Conservation (phyloP, 2,888 invertebrate genomes). For the Pimpla rufipes region DNA sequence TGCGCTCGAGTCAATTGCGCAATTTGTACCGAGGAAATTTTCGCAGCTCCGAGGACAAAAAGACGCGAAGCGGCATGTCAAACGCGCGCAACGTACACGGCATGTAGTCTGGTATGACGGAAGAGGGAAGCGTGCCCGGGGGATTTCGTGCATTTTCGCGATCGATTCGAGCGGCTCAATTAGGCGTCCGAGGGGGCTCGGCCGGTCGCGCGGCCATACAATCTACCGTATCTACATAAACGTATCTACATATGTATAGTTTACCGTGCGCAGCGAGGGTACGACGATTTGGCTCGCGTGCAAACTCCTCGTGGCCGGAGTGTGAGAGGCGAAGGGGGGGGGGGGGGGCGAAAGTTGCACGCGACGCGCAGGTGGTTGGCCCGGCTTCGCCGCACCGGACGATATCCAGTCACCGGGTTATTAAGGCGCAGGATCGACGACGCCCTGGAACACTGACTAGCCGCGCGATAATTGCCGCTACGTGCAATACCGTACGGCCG, state of each 20-base stretch:
- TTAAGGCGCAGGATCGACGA: constrained; percentile 77
- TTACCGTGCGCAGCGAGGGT: constrained; percentile 12
- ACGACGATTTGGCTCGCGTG: constrained; percentile 57
- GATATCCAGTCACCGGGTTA: constrained; percentile 80
- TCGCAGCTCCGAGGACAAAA: not conserved
- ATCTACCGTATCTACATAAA: constrained; percentile 26
- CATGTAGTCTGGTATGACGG: constrained; percentile 4
- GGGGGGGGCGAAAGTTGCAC: constrained; percentile 71
- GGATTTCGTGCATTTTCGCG: constrained; percentile 52
- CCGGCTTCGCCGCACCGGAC: constrained; percentile 70
- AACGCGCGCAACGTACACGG: not conserved
- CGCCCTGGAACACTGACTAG: constrained; percentile 47
- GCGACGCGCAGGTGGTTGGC: constrained; percentile 77
- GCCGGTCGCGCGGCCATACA: constrained; percentile 30
- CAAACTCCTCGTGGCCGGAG: constrained; percentile 4
- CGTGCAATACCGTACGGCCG: not conserved
- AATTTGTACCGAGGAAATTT: not conserved
- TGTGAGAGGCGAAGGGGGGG: constrained; percentile 1
- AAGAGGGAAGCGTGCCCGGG: constrained; percentile 24
- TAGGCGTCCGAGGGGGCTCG: constrained; percentile 40
- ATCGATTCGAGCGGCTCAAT: constrained; percentile 58
- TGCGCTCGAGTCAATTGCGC: no score
- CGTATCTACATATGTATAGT: constrained; percentile 40
- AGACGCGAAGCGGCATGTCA: not conserved
- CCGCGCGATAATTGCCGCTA: constrained; percentile 36